Base-by-base conservation (phyloP, 2,113 vertebrate genomes). In the Salvelinus alpinus region DNA sequence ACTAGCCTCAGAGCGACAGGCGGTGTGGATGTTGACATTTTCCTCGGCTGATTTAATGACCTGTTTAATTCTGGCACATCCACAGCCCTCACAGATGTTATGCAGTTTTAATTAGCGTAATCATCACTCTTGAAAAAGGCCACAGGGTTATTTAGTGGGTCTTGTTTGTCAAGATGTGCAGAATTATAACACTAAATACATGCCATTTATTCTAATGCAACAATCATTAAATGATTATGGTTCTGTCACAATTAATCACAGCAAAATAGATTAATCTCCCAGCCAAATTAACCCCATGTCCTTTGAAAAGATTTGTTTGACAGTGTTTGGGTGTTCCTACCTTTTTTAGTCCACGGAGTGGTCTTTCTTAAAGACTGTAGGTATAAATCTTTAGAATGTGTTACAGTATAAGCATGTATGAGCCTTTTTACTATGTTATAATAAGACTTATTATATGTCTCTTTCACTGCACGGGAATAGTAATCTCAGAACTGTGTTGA, bases 121-220 rank as follows among this genome's bases (percentile, higher is more conserved):
- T 93, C 89, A 83, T 80, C 76, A 62, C 90, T 91, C 87, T 91
- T 80, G 75, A 88, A 90, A 88, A 90, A 92, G 89, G 88, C 88
- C 84, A 88, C 85, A 69, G 84, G 88, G 88, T 90, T 90, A 88
- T 89, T 91, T 89, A 87, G 87, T 87, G 81, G 87, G 86, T 89
- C 88, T 82, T 90, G 92, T 92, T 93, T 93, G 92, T 93, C 89
- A 92, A 91, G 91, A 93, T 93, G 88, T 85, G 82, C 86, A 80
- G 86, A 90, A 89, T 88, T 87, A 87, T 91, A 88, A 92, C 88
- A 91, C 88, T 90, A 91, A 92, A 90, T 85, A 92, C 83, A 80
- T 79, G 88, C 78, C 86, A 89, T 92, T 91, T 91, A 90, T 88
- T 84, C 81, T 78, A 79, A 86, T 29, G 82, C 84, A 72, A 79